These are phyloP conservation scores for Dione vanillae DNA, from an alignment of 2,888 invertebrate species.

Conservation along the genomic window DNA sequence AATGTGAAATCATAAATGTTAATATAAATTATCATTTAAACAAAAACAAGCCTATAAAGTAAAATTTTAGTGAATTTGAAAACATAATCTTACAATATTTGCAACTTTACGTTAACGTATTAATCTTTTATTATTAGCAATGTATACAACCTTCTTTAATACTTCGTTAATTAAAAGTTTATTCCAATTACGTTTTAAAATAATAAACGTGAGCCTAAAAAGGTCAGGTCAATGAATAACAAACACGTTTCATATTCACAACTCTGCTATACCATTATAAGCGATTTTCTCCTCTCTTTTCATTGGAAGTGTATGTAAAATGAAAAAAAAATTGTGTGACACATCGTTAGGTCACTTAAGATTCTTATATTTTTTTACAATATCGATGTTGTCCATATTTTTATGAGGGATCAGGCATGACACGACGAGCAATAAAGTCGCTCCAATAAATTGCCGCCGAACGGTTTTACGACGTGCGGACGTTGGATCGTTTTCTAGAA, in stretches of 20 bases:
- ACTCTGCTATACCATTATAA: constrained; percentile 61
- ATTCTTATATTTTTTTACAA: constrained; percentile 70
- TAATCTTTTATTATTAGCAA: not conserved
- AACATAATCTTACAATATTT: not conserved
- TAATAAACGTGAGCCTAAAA: constrained; percentile 33
- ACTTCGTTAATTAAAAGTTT: constrained; percentile 17
- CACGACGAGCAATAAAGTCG: constrained; percentile 75
- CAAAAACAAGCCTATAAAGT: too few species aligned
- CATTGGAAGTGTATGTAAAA: constrained; percentile 16
- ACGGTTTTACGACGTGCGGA: constrained; percentile 73
- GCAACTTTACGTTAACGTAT: not conserved
- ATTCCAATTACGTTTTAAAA: constrained; percentile 19
- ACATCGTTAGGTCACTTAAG: constrained; percentile 48
- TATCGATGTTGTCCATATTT: constrained; percentile 72
- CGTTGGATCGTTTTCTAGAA: constrained; percentile 53
- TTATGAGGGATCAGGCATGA: constrained; percentile 78
- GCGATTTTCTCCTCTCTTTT: constrained; percentile 51
- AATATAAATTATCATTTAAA: too few species aligned
- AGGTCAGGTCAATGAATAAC: constrained; percentile 24
- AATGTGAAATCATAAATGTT: too few species aligned
- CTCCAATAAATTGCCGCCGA: constrained; percentile 75
- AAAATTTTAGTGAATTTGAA: not conserved
- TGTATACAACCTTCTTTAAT: not conserved
- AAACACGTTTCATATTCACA: constrained; percentile 36
- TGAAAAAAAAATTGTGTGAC: not conserved